Evolutionary conservation across 2,797 vertebrate species (phyloP).

Genomic region (Oophaga sylvatica): DNA sequence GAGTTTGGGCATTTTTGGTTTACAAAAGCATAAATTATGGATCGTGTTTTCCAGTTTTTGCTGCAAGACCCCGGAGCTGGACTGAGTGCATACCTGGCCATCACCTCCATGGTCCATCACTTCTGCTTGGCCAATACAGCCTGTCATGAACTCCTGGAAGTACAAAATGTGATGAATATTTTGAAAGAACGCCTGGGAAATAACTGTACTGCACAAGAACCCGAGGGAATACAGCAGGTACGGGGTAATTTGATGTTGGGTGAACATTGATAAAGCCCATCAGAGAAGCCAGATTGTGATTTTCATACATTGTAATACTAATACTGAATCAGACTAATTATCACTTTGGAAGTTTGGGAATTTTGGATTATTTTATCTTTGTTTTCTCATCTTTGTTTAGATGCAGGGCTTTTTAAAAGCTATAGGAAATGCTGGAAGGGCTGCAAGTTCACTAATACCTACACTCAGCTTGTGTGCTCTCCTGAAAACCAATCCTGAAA

Average conservation of each 20-base stretch:
- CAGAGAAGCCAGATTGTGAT: neutral
- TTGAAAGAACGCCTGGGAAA: conserved; percentile 72
- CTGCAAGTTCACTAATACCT: conserved; percentile 71
- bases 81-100: conserved; percentile 74
- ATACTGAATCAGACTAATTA: neutral
- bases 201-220: conserved; percentile 68
- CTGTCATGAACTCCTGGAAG: conserved; percentile 74
- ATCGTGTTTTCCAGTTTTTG: conserved; percentile 72
- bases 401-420: conserved; percentile 80
- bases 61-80: conserved; percentile 71
- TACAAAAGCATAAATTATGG: neutral
- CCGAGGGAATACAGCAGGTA: conserved; percentile 67
- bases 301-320: neutral
- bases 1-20: neutral
- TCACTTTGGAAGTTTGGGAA: neutral
- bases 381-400: conserved; percentile 66
- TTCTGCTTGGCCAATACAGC: conserved; percentile 74
- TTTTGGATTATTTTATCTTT: neutral
- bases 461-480: conserved; percentile 73
- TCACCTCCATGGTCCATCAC: conserved; percentile 79
- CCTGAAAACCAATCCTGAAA: conserved; percentile 61
- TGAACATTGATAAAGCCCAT: neutral
- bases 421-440: conserved; percentile 80
- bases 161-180: conserved; percentile 74
- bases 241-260: neutral